These are phyloP conservation scores for Stegastes partitus DNA, from an alignment of 2,113 vertebrate species.

Conservation along the genomic window DNA sequence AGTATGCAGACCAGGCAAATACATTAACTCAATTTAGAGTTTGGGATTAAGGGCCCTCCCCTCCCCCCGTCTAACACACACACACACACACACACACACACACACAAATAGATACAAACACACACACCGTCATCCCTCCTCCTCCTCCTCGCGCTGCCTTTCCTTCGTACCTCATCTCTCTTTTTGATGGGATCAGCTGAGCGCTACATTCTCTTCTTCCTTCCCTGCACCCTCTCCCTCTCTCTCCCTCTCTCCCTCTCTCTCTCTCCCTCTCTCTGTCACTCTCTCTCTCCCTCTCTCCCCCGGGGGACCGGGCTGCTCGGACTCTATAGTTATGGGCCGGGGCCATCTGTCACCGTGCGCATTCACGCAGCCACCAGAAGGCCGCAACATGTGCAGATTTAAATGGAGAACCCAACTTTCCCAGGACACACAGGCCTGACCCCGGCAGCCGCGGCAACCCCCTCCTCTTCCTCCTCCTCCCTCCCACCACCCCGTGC, in stretches of 20 bases:
- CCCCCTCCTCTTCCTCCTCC: slow-evolving; percentile 41
- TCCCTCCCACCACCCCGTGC: slow-evolving; percentile 33
- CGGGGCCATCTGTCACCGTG: slow-evolving; percentile 84
- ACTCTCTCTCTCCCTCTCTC: slow-evolving; percentile 52
- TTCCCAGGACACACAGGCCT: slow-evolving; percentile 87
- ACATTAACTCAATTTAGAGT: slow-evolving; percentile 80
- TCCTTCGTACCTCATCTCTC: slow-evolving; percentile 56
- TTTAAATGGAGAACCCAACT: slow-evolving; percentile 87
- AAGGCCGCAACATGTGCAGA: slow-evolving; percentile 87
- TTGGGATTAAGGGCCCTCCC: slow-evolving; percentile 61
- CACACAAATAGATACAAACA: too few species aligned
- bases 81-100: slow-evolving; percentile 13
- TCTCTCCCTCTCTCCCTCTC: slow-evolving; percentile 43
- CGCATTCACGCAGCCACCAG: slow-evolving; percentile 85
- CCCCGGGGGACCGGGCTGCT: slow-evolving; percentile 67
- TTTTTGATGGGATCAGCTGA: slow-evolving; percentile 79
- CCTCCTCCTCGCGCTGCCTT: slow-evolving; percentile 38
- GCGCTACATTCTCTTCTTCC: slow-evolving; percentile 51
- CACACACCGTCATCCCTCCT: slow-evolving; percentile 35
- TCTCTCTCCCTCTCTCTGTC: slow-evolving; percentile 38
- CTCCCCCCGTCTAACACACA: slow-evolving; percentile 13
- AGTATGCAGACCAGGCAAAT: slow-evolving; percentile 70
- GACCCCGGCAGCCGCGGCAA: slow-evolving; percentile 83
- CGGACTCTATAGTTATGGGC: slow-evolving; percentile 85
- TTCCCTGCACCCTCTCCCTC: slow-evolving; percentile 34